phyloP scores from a whole-genome alignment of 2,797 vertebrate genomes.

The Enteromius paludinosus region DNA sequence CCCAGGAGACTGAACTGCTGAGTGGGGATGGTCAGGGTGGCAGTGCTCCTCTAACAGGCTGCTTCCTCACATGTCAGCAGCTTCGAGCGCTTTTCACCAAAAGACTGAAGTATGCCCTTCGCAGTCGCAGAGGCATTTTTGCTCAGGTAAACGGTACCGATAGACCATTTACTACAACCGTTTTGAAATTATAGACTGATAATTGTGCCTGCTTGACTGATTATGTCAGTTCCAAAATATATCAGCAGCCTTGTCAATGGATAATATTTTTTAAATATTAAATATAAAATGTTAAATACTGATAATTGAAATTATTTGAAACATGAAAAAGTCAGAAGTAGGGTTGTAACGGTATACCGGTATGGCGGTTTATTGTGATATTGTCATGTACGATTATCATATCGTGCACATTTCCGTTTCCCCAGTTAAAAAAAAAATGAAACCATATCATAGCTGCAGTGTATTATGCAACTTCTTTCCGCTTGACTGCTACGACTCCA shows the following conservation, averaged over 20 bases:
- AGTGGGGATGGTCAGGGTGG: constrained; percentile 63
- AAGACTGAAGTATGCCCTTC: constrained; percentile 83
- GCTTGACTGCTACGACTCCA: too few species aligned
- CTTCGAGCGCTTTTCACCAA: constrained; percentile 88
- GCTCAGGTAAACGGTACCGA: constrained; percentile 75
- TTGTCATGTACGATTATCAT: too few species aligned
- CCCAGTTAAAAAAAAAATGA: too few species aligned
- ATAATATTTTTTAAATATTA: not conserved
- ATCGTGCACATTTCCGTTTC: too few species aligned
- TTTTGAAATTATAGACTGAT: not conserved
- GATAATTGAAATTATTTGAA: too few species aligned
- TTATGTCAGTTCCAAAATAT: not conserved
- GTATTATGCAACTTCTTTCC: too few species aligned
- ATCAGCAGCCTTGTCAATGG: not conserved
- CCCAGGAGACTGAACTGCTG: constrained; percentile 80
- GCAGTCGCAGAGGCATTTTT: constrained; percentile 85
- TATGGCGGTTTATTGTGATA: too few species aligned
- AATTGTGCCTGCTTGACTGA: too few species aligned
- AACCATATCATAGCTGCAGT: too few species aligned
- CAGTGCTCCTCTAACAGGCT: constrained; percentile 69
- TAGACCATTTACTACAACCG: not conserved
- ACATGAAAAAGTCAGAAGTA: too few species aligned
- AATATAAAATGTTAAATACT: too few species aligned
- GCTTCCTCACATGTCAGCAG: constrained; percentile 83
- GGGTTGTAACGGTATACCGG: too few species aligned